Evolutionary conservation across 2,797 vertebrate genomes (phyloP).

Genomic region (Poeciliopsis presidionis): DNA sequence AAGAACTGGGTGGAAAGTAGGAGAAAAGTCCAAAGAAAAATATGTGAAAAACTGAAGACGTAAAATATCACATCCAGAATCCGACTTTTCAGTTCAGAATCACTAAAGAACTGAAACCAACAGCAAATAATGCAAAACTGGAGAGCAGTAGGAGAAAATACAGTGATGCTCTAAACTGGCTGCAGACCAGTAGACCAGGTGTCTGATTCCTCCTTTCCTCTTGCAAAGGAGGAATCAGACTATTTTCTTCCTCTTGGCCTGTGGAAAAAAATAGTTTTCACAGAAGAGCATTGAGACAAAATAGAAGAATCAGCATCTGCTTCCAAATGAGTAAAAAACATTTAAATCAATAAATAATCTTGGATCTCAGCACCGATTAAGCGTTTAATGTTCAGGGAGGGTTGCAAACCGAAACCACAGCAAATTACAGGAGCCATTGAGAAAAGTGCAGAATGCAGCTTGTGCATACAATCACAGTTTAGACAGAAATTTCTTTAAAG

Average conservation of each 20-base stretch:
- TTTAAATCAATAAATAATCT: neutral
- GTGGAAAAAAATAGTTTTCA: neutral
- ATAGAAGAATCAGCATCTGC: neutral
- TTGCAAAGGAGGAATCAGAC: too few species aligned
- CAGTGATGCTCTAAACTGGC: neutral
- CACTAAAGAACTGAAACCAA: neutral
- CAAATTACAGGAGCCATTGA: neutral
- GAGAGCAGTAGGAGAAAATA: neutral
- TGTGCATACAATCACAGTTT: neutral
- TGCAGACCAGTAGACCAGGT: neutral
- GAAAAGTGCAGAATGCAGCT: slow-evolving; percentile 1
- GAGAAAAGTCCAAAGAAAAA: neutral
- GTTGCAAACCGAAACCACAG: slow-evolving; percentile 7
- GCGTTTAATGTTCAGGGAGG: slow-evolving; percentile 6
- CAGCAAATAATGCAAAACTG: neutral
- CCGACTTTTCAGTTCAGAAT: neutral
- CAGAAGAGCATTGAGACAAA: neutral
- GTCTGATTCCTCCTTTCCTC: slow-evolving; percentile 1
- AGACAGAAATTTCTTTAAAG: neutral
- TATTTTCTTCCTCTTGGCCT: neutral
- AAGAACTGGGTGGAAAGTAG: neutral
- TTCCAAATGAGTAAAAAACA: neutral
- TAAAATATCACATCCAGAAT: neutral
- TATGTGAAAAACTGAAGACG: neutral
- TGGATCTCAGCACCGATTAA: neutral